These are phyloP conservation scores for Platycheirus rosarum DNA, from an alignment of 2,888 invertebrate genomes.

Conservation along the genomic window DNA sequence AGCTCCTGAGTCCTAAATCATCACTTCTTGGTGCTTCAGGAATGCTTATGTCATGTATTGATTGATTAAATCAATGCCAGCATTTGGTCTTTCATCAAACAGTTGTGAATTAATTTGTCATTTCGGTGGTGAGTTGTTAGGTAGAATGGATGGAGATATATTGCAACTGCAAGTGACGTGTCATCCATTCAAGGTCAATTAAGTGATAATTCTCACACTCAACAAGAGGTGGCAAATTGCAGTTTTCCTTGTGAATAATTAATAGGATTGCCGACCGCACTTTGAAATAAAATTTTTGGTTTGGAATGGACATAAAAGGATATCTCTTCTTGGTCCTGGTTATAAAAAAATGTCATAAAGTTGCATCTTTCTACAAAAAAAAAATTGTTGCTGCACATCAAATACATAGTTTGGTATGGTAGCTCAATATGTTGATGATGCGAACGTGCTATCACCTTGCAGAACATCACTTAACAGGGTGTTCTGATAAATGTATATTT, in stretches of 20 bases:
- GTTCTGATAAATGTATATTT: neutral
- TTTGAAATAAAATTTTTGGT: neutral
- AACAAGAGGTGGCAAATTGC: neutral
- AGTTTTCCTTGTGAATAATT: constrained; percentile 5
- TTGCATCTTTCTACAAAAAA: neutral
- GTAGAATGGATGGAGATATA: neutral
- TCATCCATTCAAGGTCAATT: constrained; percentile 1
- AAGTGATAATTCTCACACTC: constrained; percentile 3
- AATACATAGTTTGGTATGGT: neutral
- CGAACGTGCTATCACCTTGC: neutral
- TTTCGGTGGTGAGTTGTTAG: neutral
- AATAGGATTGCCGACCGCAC: neutral
- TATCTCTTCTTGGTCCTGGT: neutral
- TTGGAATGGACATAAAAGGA: constrained; percentile 4
- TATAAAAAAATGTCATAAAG: neutral
- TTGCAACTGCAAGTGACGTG: neutral
- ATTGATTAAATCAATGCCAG: constrained; percentile 15
- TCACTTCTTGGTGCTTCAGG: neutral
- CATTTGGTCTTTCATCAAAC: neutral
- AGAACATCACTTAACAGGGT: neutral
- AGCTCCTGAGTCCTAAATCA: neutral
- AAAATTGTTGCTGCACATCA: neutral
- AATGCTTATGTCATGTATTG: constrained; percentile 3
- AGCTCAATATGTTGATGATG: neutral
- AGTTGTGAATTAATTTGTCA: constrained; percentile 24